phyloP scores from a whole-genome alignment of 2,113 vertebrate genomes.

The Xerus inauris region DNA sequence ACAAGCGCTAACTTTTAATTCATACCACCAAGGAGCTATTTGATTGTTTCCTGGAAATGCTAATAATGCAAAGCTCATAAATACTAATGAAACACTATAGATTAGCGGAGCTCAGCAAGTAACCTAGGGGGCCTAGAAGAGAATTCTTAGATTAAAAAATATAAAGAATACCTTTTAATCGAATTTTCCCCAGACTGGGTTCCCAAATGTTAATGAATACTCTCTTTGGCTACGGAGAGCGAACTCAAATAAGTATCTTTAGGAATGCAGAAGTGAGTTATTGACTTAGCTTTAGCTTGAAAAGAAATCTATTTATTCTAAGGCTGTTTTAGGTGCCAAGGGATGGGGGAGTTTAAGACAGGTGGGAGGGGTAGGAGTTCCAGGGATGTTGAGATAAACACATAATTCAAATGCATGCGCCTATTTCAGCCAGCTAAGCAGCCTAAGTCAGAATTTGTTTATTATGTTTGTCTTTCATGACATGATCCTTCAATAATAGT shows the following conservation, averaged over 20 bases:
- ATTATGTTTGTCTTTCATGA: constrained; percentile 19
- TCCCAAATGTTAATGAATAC: constrained; percentile 65
- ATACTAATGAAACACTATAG: constrained; percentile 74
- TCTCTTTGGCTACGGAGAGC: constrained; percentile 6
- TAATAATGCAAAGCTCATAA: constrained; percentile 64
- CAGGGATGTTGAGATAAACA: not conserved
- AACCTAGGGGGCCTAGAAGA: constrained; percentile 43
- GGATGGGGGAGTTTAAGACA: constrained; percentile 45
- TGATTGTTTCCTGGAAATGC: constrained; percentile 72
- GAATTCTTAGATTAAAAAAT: constrained; percentile 69
- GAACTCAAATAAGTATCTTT: constrained; percentile 40
- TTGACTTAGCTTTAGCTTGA: constrained; percentile 61
- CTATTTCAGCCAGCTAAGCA: constrained; percentile 25
- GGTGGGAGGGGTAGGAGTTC: not conserved
- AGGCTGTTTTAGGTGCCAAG: constrained; percentile 47
- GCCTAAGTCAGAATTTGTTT: constrained; percentile 1
- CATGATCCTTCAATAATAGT: not conserved
- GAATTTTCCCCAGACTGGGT: constrained; percentile 59
- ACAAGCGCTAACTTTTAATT: constrained; percentile 55
- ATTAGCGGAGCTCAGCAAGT: constrained; percentile 69
- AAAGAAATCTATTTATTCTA: constrained; percentile 70
- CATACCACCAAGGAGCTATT: constrained; percentile 55
- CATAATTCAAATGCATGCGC: constrained; percentile 28
- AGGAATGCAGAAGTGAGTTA: constrained; percentile 65
- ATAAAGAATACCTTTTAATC: constrained; percentile 73